Percentiles rank a stretch among this genome's conserved stretches.
phyloP scores from a whole-genome alignment of 2,113 vertebrate genomes.

The Zapus hudsonius region DNA sequence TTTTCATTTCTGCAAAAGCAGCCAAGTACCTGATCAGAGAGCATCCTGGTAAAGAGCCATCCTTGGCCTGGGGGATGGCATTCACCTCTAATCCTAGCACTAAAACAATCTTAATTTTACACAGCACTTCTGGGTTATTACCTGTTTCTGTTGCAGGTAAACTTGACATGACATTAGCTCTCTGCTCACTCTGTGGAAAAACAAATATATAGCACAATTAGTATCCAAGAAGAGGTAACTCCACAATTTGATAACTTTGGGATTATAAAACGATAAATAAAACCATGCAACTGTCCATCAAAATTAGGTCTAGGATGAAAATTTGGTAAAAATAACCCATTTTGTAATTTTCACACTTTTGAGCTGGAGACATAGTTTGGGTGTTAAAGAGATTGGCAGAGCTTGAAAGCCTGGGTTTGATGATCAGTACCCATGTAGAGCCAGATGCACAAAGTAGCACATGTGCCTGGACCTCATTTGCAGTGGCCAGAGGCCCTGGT shows the following conservation, averaged over 20 bases:
- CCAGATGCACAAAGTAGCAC: too few species aligned
- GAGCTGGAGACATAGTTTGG: not conserved
- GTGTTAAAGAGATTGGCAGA: not conserved
- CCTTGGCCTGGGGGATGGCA: not conserved
- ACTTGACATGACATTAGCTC: constrained; percentile 86
- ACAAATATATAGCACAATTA: constrained; percentile 58
- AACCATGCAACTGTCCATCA: constrained; percentile 23
- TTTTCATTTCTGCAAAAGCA: constrained; percentile 46
- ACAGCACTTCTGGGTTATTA: constrained; percentile 78
- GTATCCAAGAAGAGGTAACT: constrained; percentile 37
- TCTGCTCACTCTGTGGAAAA: constrained; percentile 90
- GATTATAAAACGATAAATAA: constrained; percentile 20
- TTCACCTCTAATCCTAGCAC: not conserved
- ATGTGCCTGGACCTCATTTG: too few species aligned
- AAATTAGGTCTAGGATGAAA: constrained; percentile 52
- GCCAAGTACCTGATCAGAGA: not conserved
- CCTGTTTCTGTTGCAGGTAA: constrained; percentile 88
- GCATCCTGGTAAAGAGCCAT: not conserved
- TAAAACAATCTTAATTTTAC: not conserved
- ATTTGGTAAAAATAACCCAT: constrained; percentile 7
- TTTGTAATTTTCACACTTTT: constrained; percentile 11
- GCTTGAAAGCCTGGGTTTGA: not conserved
- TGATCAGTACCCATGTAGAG: not conserved
- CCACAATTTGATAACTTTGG: not conserved
- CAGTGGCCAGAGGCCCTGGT: too few species aligned